phyloP scores from a whole-genome alignment of 2,888 invertebrate genomes.

The Labia minor region DNA sequence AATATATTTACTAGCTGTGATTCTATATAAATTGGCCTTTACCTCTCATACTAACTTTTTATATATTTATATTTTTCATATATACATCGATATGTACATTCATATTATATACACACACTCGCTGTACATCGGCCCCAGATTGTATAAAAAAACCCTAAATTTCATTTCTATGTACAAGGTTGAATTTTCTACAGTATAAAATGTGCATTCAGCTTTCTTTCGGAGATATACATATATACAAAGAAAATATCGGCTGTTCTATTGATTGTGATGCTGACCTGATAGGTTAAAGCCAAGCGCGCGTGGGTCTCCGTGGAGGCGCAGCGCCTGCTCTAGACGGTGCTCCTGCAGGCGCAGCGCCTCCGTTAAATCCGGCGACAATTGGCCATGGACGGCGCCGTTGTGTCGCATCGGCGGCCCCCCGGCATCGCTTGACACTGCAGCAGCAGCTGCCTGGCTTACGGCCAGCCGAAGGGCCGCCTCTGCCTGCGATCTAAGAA shows the following conservation, averaged over 20 bases:
- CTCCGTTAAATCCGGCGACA: slow-evolving; percentile 54
- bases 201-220: slow-evolving; percentile 4
- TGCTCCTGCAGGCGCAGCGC: slow-evolving; percentile 56
- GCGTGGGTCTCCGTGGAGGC: slow-evolving; percentile 69
- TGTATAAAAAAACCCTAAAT: slow-evolving; percentile 13
- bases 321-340: slow-evolving; percentile 68
- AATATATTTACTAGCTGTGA: slow-evolving; percentile 13
- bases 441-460: slow-evolving; percentile 50
- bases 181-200: slow-evolving; percentile 4
- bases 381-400: slow-evolving; percentile 35
- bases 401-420: slow-evolving; percentile 35
- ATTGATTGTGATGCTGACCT: slow-evolving; percentile 28
- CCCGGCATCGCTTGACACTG: slow-evolving; percentile 34
- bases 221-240: slow-evolving; percentile 1
- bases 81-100: slow-evolving; percentile 7
- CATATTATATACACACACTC: slow-evolving; percentile 13
- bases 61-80: slow-evolving; percentile 8
- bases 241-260: slow-evolving; percentile 20
- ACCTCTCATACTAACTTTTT: slow-evolving; percentile 13
- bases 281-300: slow-evolving; percentile 63
- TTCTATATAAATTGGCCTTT: slow-evolving; percentile 13
- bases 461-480: slow-evolving; percentile 73
- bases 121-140: slow-evolving; percentile 13
- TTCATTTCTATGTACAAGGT: slow-evolving; percentile 2
- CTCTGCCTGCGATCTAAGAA: slow-evolving; percentile 75